phyloP scores from a whole-genome alignment of 1,140 invertebrate species.

The Physella acuta region DNA sequence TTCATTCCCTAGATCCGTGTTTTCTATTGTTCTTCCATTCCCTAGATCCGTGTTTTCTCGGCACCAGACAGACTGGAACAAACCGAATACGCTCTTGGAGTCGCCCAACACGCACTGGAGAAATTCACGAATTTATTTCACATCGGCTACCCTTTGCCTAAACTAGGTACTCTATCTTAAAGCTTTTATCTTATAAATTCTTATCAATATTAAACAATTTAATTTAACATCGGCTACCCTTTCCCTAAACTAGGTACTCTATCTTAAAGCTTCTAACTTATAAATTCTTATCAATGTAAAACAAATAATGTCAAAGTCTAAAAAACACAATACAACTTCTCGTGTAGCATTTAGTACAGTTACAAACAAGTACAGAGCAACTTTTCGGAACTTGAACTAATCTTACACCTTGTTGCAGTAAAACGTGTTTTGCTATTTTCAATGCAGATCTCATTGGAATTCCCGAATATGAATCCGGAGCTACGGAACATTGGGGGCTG shows the following conservation, averaged over 20 bases:
- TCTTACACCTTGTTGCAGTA: neutral
- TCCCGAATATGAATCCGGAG: conserved; percentile 57
- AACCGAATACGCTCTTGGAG: conserved; percentile 76
- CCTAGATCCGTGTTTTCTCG: conserved; percentile 70
- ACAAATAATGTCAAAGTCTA: neutral
- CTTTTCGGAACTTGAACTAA: neutral
- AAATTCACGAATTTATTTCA: conserved; percentile 83
- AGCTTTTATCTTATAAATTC: neutral
- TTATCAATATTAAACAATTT: neutral
- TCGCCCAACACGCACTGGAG: conserved; percentile 76
- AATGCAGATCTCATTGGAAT: conserved; percentile 56
- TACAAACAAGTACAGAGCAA: neutral
- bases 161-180: conserved; percentile 59
- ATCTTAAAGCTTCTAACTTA: neutral
- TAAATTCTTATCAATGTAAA: neutral
- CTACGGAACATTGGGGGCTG: conserved; percentile 60
- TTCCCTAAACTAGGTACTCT: neutral
- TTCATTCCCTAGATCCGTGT: neutral
- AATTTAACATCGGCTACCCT: neutral
- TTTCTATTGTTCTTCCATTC: neutral
- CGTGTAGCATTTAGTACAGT: too few relatives aligned
- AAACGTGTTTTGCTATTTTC: neutral
- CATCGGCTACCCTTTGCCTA: conserved; percentile 63
- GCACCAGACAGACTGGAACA: conserved; percentile 76
- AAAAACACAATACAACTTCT: too few relatives aligned